Evolutionary conservation across 2,113 vertebrate genomes (phyloP).

Genomic region (Gadus macrocephalus): DNA sequence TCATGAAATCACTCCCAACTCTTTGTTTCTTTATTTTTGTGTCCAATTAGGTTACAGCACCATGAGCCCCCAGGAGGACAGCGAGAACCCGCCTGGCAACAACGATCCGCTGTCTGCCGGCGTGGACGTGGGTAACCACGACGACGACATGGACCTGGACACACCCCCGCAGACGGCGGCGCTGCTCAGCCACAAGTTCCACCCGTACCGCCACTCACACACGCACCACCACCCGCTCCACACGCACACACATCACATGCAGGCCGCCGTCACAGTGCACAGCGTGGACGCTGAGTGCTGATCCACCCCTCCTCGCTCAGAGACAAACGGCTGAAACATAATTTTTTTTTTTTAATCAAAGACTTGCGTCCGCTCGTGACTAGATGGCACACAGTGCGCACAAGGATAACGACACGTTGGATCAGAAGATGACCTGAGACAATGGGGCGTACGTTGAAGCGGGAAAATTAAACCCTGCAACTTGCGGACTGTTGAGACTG

Average conservation of each 20-base stretch:
- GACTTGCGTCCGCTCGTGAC: no score
- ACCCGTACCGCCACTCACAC: conserved; percentile 85
- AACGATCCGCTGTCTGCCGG: conserved; percentile 90
- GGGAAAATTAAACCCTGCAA: no score
- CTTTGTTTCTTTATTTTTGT: neutral
- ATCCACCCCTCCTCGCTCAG: conserved; percentile 41
- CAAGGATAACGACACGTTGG: no score
- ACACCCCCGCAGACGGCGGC: conserved; percentile 92
- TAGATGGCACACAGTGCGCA: no score
- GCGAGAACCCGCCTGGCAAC: conserved; percentile 92
- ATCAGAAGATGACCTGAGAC: no score
- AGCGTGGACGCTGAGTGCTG: conserved; percentile 94
- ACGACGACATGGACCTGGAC: conserved; percentile 93
- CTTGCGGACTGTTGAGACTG: no score
- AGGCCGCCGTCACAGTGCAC: conserved; percentile 95
- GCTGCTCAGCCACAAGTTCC: conserved; percentile 92
- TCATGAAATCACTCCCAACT: no score
- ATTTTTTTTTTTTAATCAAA: neutral
- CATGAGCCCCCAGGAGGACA: conserved; percentile 99
- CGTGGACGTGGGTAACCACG: conserved; percentile 91
- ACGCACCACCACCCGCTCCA: conserved; percentile 82
- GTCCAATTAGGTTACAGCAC: conserved; percentile 89
- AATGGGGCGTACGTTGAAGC: no score
- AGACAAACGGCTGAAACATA: neutral
- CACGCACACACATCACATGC: conserved; percentile 85